Evolutionary conservation across 2,113 vertebrate genomes (phyloP).

Genomic region (Eleginops maclovinus): DNA sequence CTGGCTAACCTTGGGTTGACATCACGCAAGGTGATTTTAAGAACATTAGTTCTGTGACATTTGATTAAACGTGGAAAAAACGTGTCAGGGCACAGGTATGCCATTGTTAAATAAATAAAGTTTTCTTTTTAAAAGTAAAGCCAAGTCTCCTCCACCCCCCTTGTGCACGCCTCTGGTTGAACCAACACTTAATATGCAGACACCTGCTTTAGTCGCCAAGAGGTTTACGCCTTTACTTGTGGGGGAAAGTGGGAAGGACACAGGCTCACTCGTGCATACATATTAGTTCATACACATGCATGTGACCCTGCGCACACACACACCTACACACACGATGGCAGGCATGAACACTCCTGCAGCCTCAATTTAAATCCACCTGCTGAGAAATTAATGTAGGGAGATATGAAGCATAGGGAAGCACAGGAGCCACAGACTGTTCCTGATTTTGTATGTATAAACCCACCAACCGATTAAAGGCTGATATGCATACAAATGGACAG

Average conservation of each 20-base stretch:
- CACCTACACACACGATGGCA: constrained; percentile 5
- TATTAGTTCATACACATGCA: constrained; percentile 70
- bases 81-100: constrained; percentile 22
- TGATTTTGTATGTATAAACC: constrained; percentile 21
- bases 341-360: constrained; percentile 27
- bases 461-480: constrained; percentile 16
- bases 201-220: constrained; percentile 70
- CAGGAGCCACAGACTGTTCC: not conserved
- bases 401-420: constrained; percentile 1
- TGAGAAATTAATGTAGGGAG: constrained; percentile 34
- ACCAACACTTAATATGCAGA: constrained; percentile 70
- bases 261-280: constrained; percentile 75
- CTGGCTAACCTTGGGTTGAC: constrained; percentile 1
- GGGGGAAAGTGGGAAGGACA: constrained; percentile 72
- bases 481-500: constrained; percentile 45
- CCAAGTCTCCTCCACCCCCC: constrained; percentile 12
- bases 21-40: not conserved
- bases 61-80: constrained; percentile 28
- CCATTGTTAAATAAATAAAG: constrained; percentile 36
- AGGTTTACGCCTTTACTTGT: constrained; percentile 65
- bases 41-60: constrained; percentile 28
- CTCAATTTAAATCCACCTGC: constrained; percentile 57
- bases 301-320: constrained; percentile 25
- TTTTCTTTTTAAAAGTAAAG: constrained; percentile 8
- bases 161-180: constrained; percentile 34